A percentile compares a stretch with the other conserved stretches of the same genome.
Conservation (phyloP, 2,113 vertebrate species). For the Grammomys dolichurus region DNA sequence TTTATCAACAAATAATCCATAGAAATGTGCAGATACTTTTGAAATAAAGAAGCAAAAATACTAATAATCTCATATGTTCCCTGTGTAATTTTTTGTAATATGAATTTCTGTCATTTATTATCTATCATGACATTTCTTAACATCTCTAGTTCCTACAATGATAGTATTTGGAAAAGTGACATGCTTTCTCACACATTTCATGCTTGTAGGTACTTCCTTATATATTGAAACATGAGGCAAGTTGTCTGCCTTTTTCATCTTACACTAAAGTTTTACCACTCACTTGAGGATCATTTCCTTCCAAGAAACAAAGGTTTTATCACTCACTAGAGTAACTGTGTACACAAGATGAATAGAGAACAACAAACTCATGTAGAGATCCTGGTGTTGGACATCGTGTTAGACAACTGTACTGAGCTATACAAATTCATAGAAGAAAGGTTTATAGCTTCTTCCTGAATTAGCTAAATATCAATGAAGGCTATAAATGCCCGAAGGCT, state of each 20-base stretch:
- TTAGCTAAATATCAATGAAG: neutral
- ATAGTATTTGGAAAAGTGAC: neutral
- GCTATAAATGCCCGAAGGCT: neutral
- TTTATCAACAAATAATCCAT: neutral
- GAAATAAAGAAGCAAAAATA: neutral
- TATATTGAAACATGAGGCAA: slow-evolving; percentile 39
- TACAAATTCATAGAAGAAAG: neutral
- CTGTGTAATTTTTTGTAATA: neutral
- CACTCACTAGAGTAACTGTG: slow-evolving; percentile 57
- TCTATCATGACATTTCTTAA: neutral
- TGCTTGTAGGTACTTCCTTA: neutral
- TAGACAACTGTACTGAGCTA: neutral
- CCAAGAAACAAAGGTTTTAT: slow-evolving; percentile 77
- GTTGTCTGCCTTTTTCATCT: slow-evolving; percentile 61
- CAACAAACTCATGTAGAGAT: neutral
- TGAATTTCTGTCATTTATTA: neutral
- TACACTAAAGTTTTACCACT: slow-evolving; percentile 73
- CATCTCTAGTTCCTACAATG: neutral
- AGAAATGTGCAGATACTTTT: neutral
- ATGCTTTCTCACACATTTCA: neutral
- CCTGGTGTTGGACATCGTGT: neutral
- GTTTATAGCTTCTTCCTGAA: neutral
- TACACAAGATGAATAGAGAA: slow-evolving; percentile 64
- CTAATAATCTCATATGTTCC: neutral
- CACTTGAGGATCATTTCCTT: slow-evolving; percentile 75